Evolutionary conservation across 2,113 vertebrate species (phyloP).

Genomic region (Halcyon senegalensis): DNA sequence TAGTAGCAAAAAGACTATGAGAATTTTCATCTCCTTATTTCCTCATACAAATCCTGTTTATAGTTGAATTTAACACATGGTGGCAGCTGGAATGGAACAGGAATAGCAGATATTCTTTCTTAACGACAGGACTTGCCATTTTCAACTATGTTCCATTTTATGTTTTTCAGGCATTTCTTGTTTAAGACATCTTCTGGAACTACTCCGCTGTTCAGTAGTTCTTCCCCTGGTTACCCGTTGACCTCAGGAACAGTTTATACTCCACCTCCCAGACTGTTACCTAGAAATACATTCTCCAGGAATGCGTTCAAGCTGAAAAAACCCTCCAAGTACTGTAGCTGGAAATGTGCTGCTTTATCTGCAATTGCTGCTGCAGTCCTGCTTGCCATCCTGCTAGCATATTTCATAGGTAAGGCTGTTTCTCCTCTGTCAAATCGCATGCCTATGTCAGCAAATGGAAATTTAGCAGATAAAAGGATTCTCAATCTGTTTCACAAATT

Average conservation of each 20-base stretch:
- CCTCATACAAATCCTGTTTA: neutral
- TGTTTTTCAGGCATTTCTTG: slow-evolving; percentile 91
- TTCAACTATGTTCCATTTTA: slow-evolving; percentile 41
- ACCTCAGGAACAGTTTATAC: slow-evolving; percentile 98
- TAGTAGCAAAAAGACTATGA: neutral
- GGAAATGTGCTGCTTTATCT: slow-evolving; percentile 96
- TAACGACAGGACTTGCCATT: neutral
- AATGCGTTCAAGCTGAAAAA: slow-evolving; percentile 99
- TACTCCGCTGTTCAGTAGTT: slow-evolving; percentile 97
- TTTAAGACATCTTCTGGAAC: slow-evolving; percentile 99
- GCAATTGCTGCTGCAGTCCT: slow-evolving; percentile 93
- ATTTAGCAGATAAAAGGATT: neutral
- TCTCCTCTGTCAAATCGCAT: neutral
- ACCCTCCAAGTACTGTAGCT: slow-evolving; percentile 98
- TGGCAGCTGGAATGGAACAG: neutral
- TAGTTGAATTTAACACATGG: neutral
- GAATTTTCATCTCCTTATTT: neutral
- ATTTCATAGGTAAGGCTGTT: slow-evolving; percentile 92
- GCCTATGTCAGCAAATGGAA: neutral
- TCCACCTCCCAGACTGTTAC: slow-evolving; percentile 93
- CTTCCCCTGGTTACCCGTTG: slow-evolving; percentile 95
- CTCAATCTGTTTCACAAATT: neutral
- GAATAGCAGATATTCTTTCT: neutral
- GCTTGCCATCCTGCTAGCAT: slow-evolving; percentile 93
- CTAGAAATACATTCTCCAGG: slow-evolving; percentile 97